A percentile compares a stretch with the other conserved stretches of the same genome.
Conservation (phyloP, 2,797 vertebrate genomes). For the Gallinago stenura region DNA sequence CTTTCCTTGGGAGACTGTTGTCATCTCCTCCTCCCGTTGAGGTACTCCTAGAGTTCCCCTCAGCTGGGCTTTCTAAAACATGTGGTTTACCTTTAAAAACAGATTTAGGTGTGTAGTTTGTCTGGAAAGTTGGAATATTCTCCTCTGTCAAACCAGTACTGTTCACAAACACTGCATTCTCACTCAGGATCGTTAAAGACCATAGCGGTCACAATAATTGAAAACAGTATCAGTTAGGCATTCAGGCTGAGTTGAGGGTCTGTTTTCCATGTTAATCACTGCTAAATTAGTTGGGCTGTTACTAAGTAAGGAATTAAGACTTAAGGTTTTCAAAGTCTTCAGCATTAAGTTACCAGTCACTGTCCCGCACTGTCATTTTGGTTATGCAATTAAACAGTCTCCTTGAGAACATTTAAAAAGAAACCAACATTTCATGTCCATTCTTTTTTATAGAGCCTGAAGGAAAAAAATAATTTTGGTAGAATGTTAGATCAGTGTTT, state of each 20-base stretch:
- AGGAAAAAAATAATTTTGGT: neutral
- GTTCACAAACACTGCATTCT: neutral
- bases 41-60: neutral
- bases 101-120: neutral
- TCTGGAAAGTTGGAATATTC: neutral
- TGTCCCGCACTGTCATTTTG: slow-evolving; percentile 29
- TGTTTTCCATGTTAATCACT: slow-evolving; percentile 45
- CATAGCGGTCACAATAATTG: neutral
- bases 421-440: neutral
- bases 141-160: neutral
- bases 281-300: slow-evolving; percentile 34
- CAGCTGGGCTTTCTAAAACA: neutral
- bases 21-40: neutral
- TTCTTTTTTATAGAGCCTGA: neutral
- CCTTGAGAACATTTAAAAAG: neutral
- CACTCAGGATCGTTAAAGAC: neutral
- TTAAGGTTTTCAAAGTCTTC: slow-evolving; percentile 19
- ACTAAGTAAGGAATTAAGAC: neutral
- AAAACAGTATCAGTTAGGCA: slow-evolving; percentile 12
- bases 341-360: slow-evolving; percentile 41
- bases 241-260: neutral
- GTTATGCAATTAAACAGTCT: neutral
- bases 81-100: neutral
- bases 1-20: neutral
- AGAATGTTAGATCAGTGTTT: neutral